Evolutionary conservation across 2,888 invertebrate species (phyloP), one percentile per base, ranked within the genome.

Genomic region (Tricholauxania praeusta): DNA sequence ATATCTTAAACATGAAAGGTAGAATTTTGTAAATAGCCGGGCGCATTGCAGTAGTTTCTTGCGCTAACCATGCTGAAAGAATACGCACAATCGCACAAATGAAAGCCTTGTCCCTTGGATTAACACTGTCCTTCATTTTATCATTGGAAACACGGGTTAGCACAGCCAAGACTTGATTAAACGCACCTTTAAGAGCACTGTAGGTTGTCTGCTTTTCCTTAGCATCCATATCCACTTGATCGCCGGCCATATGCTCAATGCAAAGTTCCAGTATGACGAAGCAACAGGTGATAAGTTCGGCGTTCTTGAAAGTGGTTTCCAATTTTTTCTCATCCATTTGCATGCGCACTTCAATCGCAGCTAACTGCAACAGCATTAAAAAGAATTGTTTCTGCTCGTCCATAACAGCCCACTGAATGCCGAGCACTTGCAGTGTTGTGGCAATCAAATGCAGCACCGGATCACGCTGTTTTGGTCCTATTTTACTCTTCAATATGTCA

Each of bases 321-420:
- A 96, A 90, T 82, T 92, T 93, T 81, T 93, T 93, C 78, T 96
- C 95, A 83, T 97, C 97, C 76, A 97, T 89, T 79, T 96, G 95
- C 96, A 98, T 97, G 82, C 97, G 91, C 1, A 97, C 93, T 90
- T 98, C 97, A 83, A 97, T 95, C 66, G 96, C 95, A 80, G 94
- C 93, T 72, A 98, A 88, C 85, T 97, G 96, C 72, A 96, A 91
- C 14, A 97, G 88, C 22, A 96, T 88, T 80, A 97, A 92, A 82
- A 96, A 93, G 82, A 95, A 92, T 87, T 94, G 94, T 73, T 90
- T 90, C 72, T 95, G 94, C 78, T 93, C 93, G 85, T 94, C 94
- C 80, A 90, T 91, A 77, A 96, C 89, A 71, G 93, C 91, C 96
- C 96, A 96, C 78, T 95, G 94, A 39, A 95, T 91, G 22, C 97